These are phyloP conservation scores for Mellilla xanthometata DNA, from an alignment of 2,888 invertebrate species.

Conservation along the genomic window DNA sequence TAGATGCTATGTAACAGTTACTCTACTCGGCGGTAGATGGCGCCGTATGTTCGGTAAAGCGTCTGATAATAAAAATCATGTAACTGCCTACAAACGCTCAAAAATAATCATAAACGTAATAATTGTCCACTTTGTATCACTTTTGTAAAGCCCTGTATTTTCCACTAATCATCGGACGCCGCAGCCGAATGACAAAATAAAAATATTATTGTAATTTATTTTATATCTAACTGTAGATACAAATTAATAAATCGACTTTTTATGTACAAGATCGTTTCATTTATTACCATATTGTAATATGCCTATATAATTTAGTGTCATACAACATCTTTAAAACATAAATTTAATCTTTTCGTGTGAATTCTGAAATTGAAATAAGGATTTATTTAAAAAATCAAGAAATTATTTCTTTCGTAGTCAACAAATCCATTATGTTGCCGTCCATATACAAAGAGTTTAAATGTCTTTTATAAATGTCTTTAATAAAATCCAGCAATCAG, in stretches of 20 bases:
- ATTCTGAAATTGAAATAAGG: no score
- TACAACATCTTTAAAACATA: no score
- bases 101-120: conserved; percentile 1
- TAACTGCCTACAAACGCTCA: conserved; percentile 34
- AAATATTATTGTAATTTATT: conserved; percentile 78
- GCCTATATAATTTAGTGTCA: no score
- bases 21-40: conserved; percentile 31
- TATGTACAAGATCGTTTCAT: conserved; percentile 49
- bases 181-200: conserved; percentile 54
- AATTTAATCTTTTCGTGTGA: no score
- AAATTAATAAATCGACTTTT: conserved; percentile 76
- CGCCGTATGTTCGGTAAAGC: conserved; percentile 33
- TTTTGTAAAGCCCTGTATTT: not conserved
- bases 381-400: no score
- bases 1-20: conserved; percentile 18
- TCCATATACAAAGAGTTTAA: no score
- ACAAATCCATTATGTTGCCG: no score
- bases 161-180: conserved; percentile 44
- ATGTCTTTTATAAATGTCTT: no score
- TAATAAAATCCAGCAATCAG: conserved; percentile 31
- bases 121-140: not conserved
- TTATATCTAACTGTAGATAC: conserved; percentile 81
- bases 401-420: no score
- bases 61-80: conserved; percentile 39
- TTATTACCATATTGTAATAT: no score